Percentiles rank a stretch among this genome's conserved stretches.
Conservation (phyloP, 2,113 vertebrate species). For the Trogon melanurus region DNA sequence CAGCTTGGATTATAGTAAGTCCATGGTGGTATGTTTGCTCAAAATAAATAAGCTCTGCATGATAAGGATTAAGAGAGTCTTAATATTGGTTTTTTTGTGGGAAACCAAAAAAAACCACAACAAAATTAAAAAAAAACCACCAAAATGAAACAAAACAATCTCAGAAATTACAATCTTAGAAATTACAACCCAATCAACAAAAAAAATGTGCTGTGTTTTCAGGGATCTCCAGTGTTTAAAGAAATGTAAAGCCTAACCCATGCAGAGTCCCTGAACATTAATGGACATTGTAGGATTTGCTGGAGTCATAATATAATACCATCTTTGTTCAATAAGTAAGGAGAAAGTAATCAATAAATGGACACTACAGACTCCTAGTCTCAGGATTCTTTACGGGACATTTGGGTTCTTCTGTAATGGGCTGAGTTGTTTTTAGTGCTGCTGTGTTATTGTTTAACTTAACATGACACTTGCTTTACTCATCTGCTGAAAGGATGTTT, state of each 20-base stretch:
- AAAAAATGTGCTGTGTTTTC: background rate
- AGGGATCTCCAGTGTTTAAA: background rate
- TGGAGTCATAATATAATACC: slow-evolving; percentile 20
- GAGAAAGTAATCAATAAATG: slow-evolving; percentile 54
- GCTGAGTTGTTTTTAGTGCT: slow-evolving; percentile 10
- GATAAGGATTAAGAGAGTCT: background rate
- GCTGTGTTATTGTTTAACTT: slow-evolving; percentile 37
- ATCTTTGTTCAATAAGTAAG: slow-evolving; percentile 53
- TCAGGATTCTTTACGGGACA: background rate
- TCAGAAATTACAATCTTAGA: background rate
- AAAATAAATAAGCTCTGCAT: slow-evolving; percentile 20
- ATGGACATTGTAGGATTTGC: slow-evolving; percentile 21
- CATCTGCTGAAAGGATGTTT: background rate
- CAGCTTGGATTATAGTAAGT: slow-evolving; percentile 45
- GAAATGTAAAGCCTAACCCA: slow-evolving; percentile 34
- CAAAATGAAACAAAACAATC: background rate
- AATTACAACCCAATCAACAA: background rate
- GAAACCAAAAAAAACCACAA: background rate
- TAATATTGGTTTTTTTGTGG: background rate
- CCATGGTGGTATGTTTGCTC: background rate
- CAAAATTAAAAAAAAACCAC: background rate
- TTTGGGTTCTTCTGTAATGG: slow-evolving; percentile 41
- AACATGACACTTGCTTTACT: slow-evolving; percentile 25
- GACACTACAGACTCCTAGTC: slow-evolving; percentile 1
- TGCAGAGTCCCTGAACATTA: background rate